A percentile compares a stretch with the other conserved stretches of the same genome.
Conservation (phyloP, 2,888 invertebrate species). For the Aethes cnicana region DNA sequence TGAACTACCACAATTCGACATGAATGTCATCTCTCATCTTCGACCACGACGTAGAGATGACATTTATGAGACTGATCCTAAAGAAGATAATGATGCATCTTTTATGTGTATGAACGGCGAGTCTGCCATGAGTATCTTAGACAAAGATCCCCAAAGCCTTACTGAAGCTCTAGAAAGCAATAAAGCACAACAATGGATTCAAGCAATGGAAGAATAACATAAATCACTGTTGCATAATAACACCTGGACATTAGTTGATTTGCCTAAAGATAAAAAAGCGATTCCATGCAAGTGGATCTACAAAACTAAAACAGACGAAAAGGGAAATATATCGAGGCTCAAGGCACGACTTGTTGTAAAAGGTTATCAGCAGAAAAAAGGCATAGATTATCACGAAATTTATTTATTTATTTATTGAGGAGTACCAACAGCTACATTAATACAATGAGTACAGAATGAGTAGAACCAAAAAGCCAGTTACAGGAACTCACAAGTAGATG, state of each 20-base stretch:
- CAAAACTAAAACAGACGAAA: conserved; percentile 27
- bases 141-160: not conserved
- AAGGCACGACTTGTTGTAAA: conserved; percentile 35
- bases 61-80: too few relatives aligned
- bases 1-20: not conserved
- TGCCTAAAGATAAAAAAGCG: conserved; percentile 22
- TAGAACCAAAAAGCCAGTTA: too few relatives aligned
- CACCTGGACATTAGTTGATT: conserved; percentile 19
- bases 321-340: conserved; percentile 26
- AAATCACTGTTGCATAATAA: conserved; percentile 14
- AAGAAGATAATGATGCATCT: too few relatives aligned
- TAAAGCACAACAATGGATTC: not conserved
- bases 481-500: too few relatives aligned
- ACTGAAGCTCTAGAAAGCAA: not conserved
- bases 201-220: conserved; percentile 1
- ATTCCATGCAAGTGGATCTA: conserved; percentile 26
- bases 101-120: too few relatives aligned
- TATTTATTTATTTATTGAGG: too few relatives aligned
- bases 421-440: too few relatives aligned
- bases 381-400: conserved; percentile 27
- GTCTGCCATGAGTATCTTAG: not conserved
- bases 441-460: too few relatives aligned
- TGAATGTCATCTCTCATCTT: too few relatives aligned
- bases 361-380: conserved; percentile 35
- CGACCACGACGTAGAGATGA: not conserved